Conservation (phyloP, 2,888 invertebrate species). For the Apodemia mormo region DNA sequence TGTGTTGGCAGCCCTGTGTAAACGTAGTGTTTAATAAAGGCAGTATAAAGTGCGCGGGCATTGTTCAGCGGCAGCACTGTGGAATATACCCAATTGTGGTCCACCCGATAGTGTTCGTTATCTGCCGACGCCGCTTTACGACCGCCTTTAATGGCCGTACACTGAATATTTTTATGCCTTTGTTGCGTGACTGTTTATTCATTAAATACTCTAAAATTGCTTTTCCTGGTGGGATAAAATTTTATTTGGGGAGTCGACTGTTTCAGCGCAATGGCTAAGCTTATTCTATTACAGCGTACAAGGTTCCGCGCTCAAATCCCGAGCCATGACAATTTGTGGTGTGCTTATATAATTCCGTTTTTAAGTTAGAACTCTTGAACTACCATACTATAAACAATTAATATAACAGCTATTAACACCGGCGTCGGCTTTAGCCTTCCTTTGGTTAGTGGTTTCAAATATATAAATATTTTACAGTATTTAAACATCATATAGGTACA, state of each 20-base stretch:
- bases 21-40: constrained; percentile 15
- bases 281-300: too few species aligned
- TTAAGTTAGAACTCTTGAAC: too few species aligned
- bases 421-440: too few species aligned
- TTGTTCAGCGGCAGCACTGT: constrained; percentile 63
- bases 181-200: constrained; percentile 26
- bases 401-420: too few species aligned
- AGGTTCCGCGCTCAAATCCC: too few species aligned
- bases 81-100: constrained; percentile 67
- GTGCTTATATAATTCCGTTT: too few species aligned
- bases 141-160: constrained; percentile 22
- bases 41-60: constrained; percentile 36
- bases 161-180: constrained; percentile 20
- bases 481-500: too few species aligned
- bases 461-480: too few species aligned
- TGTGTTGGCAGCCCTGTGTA: not conserved
- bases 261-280: not conserved
- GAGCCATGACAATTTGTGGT: too few species aligned
- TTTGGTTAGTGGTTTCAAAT: too few species aligned
- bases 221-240: constrained; percentile 2
- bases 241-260: not conserved
- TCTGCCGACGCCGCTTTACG: constrained; percentile 24
- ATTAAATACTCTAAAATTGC: constrained; percentile 14
- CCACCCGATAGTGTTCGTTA: constrained; percentile 33
- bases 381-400: too few species aligned